A percentile compares a stretch with the other conserved stretches of the same genome.
These are phyloP conservation scores for Physella acuta DNA, from an alignment of 1,140 invertebrate species.

Conservation along the genomic window DNA sequence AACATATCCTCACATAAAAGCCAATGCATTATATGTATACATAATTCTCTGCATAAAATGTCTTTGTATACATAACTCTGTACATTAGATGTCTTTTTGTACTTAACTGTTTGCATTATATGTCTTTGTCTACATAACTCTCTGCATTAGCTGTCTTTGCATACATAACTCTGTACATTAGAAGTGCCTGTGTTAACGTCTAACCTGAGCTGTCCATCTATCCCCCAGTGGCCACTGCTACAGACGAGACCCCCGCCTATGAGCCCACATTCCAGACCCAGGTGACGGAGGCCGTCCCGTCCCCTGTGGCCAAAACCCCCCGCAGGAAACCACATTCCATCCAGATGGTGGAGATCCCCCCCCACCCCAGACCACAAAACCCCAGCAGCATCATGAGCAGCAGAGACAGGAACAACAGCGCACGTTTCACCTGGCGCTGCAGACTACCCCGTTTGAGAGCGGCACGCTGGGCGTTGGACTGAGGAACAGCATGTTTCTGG, in stretches of 20 bases:
- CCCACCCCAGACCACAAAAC: conserved; percentile 46
- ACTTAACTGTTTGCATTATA: no score
- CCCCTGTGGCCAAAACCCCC: conserved; percentile 38
- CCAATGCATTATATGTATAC: no score
- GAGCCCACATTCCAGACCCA: conserved; percentile 11
- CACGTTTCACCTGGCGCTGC: conserved; percentile 11
- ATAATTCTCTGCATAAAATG: no score
- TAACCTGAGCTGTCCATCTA: no score
- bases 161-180: no score
- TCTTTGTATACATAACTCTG: no score
- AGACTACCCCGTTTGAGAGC: neutral
- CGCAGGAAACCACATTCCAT: conserved; percentile 74
- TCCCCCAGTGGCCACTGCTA: conserved; percentile 11
- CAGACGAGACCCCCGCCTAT: neutral
- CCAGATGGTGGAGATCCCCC: conserved; percentile 75
- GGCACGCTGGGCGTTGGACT: neutral
- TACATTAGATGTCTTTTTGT: no score
- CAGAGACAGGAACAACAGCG: neutral
- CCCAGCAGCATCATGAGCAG: conserved; percentile 17
- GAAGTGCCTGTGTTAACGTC: no score
- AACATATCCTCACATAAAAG: no score
- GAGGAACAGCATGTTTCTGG: neutral
- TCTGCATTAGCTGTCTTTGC: no score
- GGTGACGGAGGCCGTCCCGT: conserved; percentile 25
- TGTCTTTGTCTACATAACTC: no score